A percentile compares a stretch with the other conserved stretches of the same genome.
Evolutionary conservation across 2,888 invertebrate species (phyloP).

Genomic region (Dimorphilus gyrociliatus): DNA sequence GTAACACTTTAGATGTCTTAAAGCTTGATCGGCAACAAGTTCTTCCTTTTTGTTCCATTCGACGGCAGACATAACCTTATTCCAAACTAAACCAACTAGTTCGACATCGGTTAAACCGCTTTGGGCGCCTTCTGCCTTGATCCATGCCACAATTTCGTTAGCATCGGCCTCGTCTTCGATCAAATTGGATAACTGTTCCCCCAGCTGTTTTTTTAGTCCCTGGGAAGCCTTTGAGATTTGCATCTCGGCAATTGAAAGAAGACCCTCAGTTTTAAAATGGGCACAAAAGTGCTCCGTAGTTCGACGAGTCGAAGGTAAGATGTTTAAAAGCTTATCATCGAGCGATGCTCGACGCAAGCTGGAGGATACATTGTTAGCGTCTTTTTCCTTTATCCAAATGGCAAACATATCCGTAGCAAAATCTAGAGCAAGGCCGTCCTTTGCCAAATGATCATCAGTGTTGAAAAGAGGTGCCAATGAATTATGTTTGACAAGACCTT

Average conservation of each 20-base stretch:
- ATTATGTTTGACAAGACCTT: conserved; percentile 72
- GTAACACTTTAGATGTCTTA: conserved; percentile 51
- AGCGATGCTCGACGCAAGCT: conserved; percentile 25
- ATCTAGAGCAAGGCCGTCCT: conserved; percentile 63
- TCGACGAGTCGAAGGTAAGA: conserved; percentile 81
- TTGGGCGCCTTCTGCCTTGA: no score
- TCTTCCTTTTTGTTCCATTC: conserved; percentile 99
- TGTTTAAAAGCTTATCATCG: conserved; percentile 45
- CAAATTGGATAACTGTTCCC: conserved; percentile 54
- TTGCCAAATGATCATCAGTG: conserved; percentile 64
- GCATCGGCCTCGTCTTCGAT: conserved; percentile 70
- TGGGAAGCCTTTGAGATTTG: conserved; percentile 47
- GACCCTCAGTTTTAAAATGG: conserved; percentile 59
- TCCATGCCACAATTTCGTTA: no score
- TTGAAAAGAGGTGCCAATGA: conserved; percentile 47
- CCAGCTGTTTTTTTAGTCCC: conserved; percentile 56
- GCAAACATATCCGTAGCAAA: conserved; percentile 81
- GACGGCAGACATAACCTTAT: conserved; percentile 78
- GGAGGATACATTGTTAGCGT: conserved; percentile 37
- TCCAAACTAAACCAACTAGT: conserved; percentile 57
- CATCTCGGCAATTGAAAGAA: conserved; percentile 53
- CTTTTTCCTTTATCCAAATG: conserved; percentile 77
- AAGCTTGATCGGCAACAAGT: conserved; percentile 79
- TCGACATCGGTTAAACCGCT: not conserved
- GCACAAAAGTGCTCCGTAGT: conserved; percentile 66